Base-by-base conservation (phyloP, 2,797 vertebrate species). In the Hyperoplus immaculatus region DNA sequence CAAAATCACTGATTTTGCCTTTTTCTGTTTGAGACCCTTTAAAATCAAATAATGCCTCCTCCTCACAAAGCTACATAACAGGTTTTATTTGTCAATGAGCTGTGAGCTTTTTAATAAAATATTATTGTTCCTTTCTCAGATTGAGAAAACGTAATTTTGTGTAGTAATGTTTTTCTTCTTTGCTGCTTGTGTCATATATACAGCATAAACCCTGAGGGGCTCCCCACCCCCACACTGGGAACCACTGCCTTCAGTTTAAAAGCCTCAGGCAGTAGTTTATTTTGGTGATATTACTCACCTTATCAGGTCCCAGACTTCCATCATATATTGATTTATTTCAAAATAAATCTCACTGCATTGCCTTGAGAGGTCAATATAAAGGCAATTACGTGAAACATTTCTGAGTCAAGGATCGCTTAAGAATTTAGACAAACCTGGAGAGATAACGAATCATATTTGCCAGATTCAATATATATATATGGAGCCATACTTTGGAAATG, bases 271-370 rank as follows among this genome's bases (percentile, higher is more conserved):
- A 62, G 72, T 12, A 47, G 54, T 73, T 77, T 76, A 84, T 74
- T 86, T 72, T 84, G 69, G 66, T 15, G 14, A 9, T n/a, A 72
- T 72, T 56, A 56, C 55, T 50, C 55, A 72, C 60, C 70, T 80
- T 72, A 81, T 81, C 69, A 57, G 62, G 18, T 29, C 53, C 51
- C 38, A 56, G n/a, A 51, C 69, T 38, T 64, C 61, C 72, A 72
- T 75, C 61, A 56, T 14, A 29, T 77, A 83, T 81, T 63, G 69
- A 85, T 89, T 62, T 55, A 76, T 75, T 75, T 85, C 47, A 42
- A 50, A 79, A 51, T 81, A 62, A 81, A 73, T 87, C 64, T 69
- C 21, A 39, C 60, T 74, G 47, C 59, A 53, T 78, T 46, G 42
- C 66, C 75, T 70, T 57, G 59, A 86, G 71, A 67, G 39, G 53